Percentiles rank a stretch among this genome's conserved stretches.
These are phyloP conservation scores for Cherax destructor DNA, from an alignment of 1,140 invertebrate species.

Conservation along the genomic window DNA sequence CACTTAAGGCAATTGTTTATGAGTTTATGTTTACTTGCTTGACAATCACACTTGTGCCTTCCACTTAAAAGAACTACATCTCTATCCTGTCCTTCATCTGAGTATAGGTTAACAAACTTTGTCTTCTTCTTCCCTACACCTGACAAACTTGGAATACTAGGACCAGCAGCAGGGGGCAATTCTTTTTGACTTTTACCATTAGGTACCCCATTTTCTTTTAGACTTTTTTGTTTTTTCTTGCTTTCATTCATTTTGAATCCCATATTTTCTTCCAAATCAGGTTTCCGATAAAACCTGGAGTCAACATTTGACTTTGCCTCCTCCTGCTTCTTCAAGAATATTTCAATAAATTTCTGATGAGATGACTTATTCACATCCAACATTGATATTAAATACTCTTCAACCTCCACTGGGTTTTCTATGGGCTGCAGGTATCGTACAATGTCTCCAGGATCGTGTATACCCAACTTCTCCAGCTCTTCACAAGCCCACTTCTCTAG, in stretches of 20 bases:
- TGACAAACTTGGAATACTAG: neutral
- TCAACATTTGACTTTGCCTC: conserved; percentile 58
- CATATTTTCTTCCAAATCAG: conserved; percentile 59
- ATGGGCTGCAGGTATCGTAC: conserved; percentile 75
- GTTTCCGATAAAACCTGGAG: conserved; percentile 65
- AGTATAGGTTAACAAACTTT: conserved; percentile 86
- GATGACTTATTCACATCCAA: conserved; percentile 74
- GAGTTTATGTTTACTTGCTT: conserved; percentile 91
- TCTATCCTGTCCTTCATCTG: conserved; percentile 81
- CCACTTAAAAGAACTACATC: conserved; percentile 83
- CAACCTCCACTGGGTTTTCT: conserved; percentile 74
- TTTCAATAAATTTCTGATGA: conserved; percentile 74
- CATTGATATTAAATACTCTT: conserved; percentile 75
- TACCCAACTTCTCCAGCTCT: conserved; percentile 54
- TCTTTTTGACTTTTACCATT: conserved; percentile 62
- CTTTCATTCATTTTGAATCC: conserved; percentile 28
- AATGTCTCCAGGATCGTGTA: conserved; percentile 56
- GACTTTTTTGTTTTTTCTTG: conserved; percentile 70
- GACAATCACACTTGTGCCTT: conserved; percentile 90
- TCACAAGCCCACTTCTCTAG: conserved; percentile 66
- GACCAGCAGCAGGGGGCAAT: neutral
- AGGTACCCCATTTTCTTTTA: conserved; percentile 47
- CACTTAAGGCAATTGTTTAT: conserved; percentile 96
- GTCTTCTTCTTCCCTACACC: conserved; percentile 81
- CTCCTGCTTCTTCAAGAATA: conserved; percentile 73